A percentile compares a stretch with the other conserved stretches of the same genome.
phyloP scores from a whole-genome alignment of 2,113 vertebrate species.

The Edolisoma coerulescens region DNA sequence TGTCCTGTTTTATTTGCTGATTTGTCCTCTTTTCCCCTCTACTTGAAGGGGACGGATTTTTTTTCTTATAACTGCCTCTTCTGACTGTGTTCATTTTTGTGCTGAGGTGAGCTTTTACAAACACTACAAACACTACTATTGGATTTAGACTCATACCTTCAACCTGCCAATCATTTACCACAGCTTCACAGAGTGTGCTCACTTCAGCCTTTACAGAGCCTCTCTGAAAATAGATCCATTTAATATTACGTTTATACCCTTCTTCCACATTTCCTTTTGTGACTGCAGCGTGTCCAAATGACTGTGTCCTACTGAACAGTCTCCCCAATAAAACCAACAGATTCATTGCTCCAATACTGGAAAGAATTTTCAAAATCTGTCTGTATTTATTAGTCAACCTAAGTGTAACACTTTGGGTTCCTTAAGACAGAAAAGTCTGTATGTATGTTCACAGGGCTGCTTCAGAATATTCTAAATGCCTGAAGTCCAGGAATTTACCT shows the following conservation, averaged over 20 bases:
- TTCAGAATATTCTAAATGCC: background rate
- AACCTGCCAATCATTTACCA: background rate
- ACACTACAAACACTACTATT: background rate
- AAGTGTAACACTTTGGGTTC: background rate
- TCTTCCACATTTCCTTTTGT: background rate
- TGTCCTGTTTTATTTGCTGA: background rate
- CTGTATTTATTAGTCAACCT: background rate
- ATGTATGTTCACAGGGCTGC: background rate
- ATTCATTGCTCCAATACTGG: background rate
- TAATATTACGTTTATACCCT: background rate
- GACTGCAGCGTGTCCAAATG: background rate
- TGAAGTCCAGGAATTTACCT: background rate
- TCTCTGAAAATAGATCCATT: background rate
- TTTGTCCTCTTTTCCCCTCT: background rate
- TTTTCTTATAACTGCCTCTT: background rate
- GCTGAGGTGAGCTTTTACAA: background rate
- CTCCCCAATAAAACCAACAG: background rate
- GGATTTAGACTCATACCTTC: background rate
- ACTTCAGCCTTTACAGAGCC: background rate
- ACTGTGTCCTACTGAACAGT: background rate
- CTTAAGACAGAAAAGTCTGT: background rate
- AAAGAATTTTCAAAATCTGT: background rate
- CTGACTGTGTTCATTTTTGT: background rate
- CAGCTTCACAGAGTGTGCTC: background rate
- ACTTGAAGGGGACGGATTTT: background rate